Evolutionary conservation across 2,888 invertebrate genomes (phyloP).

Genomic region (Spilarctia lutea): DNA sequence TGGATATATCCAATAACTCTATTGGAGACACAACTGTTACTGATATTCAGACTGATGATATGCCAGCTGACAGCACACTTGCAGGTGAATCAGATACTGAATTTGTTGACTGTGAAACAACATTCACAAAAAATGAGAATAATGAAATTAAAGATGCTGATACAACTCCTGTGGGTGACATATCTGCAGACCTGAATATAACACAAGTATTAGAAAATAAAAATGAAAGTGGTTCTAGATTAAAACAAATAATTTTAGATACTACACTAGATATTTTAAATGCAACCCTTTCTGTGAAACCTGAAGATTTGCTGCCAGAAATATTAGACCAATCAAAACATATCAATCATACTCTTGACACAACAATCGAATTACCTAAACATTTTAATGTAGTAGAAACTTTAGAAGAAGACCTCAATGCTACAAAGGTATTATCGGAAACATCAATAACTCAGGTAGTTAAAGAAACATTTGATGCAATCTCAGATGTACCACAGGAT

Average conservation of each 20-base stretch:
- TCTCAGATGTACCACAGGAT: not conserved
- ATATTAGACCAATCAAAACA: slow-evolving; percentile 6
- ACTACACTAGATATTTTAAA: slow-evolving; percentile 51
- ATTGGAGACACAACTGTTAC: slow-evolving; percentile 60
- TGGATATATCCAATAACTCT: slow-evolving; percentile 76
- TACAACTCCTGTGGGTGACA: slow-evolving; percentile 28
- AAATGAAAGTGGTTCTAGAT: slow-evolving; percentile 38
- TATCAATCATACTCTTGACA: not conserved
- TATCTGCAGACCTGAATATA: slow-evolving; percentile 29
- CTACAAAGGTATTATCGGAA: slow-evolving; percentile 11
- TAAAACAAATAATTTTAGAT: slow-evolving; percentile 46
- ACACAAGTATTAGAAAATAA: slow-evolving; percentile 25
- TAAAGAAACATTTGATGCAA: slow-evolving; percentile 11
- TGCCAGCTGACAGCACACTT: slow-evolving; percentile 43
- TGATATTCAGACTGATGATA: slow-evolving; percentile 39
- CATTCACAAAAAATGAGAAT: slow-evolving; percentile 69
- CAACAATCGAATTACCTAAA: not conserved
- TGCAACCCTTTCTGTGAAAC: slow-evolving; percentile 49
- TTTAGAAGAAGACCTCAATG: slow-evolving; percentile 14
- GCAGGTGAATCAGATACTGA: slow-evolving; percentile 74
- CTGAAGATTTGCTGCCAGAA: slow-evolving; percentile 46
- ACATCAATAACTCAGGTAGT: not conserved
- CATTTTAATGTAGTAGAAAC: not conserved
- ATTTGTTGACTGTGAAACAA: slow-evolving; percentile 81
- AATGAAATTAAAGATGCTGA: slow-evolving; percentile 28